Conservation (phyloP, 1,140 invertebrate species). For the Anagrus nilaparvatae region DNA sequence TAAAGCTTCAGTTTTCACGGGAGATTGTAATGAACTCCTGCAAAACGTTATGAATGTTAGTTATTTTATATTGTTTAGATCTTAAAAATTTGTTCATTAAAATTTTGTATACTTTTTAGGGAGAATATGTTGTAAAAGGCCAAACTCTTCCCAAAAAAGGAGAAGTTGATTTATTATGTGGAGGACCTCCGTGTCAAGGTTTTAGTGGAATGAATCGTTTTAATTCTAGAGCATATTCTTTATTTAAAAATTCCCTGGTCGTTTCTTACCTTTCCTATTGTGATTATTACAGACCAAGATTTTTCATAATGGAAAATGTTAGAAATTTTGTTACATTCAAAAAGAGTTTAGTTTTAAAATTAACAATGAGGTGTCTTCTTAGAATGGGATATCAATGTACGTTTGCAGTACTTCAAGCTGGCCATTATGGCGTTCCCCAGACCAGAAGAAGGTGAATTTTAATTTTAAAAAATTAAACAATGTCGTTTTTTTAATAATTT, state of each 20-base stretch:
- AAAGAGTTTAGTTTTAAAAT: slow-evolving; percentile 70
- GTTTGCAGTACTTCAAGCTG: slow-evolving; percentile 78
- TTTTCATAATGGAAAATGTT: slow-evolving; percentile 81
- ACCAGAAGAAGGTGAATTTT: slow-evolving; percentile 54
- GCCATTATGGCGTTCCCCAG: slow-evolving; percentile 78
- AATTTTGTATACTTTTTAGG: slow-evolving; percentile 50
- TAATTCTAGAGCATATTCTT: slow-evolving; percentile 76
- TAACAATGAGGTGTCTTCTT: slow-evolving; percentile 65
- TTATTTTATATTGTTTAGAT: slow-evolving; percentile 40
- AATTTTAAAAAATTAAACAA: slow-evolving; percentile 1
- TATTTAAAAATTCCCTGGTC: slow-evolving; percentile 83
- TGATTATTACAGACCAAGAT: slow-evolving; percentile 78
- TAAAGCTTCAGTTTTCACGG: slow-evolving; percentile 61
- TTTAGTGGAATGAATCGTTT: slow-evolving; percentile 88
- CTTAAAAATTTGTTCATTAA: too few relatives aligned
- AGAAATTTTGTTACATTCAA: slow-evolving; percentile 77
- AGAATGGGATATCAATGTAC: slow-evolving; percentile 84
- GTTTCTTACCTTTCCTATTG: slow-evolving; percentile 75
- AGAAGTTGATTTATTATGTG: slow-evolving; percentile 76
- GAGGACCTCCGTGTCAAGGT: slow-evolving; percentile 86
- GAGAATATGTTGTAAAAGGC: slow-evolving; percentile 42
- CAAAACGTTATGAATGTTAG: slow-evolving; percentile 33
- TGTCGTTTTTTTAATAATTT: slow-evolving; percentile 2
- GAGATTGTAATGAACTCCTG: slow-evolving; percentile 72
- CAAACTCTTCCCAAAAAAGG: slow-evolving; percentile 64